Conservation (phyloP, 2,797 vertebrate species). For the Siniperca scherzeri region DNA sequence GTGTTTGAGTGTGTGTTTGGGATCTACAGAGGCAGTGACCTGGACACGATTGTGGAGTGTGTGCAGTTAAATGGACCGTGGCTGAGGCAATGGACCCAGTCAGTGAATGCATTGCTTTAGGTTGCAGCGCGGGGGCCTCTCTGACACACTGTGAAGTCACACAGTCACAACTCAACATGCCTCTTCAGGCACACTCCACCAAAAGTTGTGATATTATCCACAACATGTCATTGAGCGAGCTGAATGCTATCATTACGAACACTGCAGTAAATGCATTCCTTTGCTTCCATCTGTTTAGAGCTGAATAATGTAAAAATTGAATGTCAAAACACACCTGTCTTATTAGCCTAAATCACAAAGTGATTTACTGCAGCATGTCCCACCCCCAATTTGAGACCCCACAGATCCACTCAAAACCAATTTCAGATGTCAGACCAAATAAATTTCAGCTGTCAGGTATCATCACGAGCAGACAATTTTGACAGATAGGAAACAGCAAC, state of each 20-base stretch:
- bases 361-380: conserved; percentile 9
- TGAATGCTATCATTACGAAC: neutral
- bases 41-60: conserved; percentile 32
- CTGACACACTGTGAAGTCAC: conserved; percentile 48
- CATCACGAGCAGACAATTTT: conserved; percentile 1
- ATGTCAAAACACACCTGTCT: neutral
- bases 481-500: conserved; percentile 13
- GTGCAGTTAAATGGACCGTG: conserved; percentile 62
- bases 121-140: conserved; percentile 31
- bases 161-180: conserved; percentile 45
- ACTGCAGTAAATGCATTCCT: neutral
- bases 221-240: neutral
- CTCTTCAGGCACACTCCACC: conserved; percentile 31
- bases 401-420: conserved; percentile 37
- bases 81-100: conserved; percentile 45
- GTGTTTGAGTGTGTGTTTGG: conserved; percentile 16
- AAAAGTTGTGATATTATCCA: conserved; percentile 10
- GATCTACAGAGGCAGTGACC: conserved; percentile 51
- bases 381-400: neutral
- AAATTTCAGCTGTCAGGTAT: conserved; percentile 28
- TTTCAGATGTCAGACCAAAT: conserved; percentile 36
- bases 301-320: neutral
- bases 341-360: conserved; percentile 9
- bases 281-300: neutral
- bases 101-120: conserved; percentile 58